Evolutionary conservation across 2,888 invertebrate species (phyloP), one percentile per base, ranked within the genome.

Genomic region (Willowsia nigromaculata): DNA sequence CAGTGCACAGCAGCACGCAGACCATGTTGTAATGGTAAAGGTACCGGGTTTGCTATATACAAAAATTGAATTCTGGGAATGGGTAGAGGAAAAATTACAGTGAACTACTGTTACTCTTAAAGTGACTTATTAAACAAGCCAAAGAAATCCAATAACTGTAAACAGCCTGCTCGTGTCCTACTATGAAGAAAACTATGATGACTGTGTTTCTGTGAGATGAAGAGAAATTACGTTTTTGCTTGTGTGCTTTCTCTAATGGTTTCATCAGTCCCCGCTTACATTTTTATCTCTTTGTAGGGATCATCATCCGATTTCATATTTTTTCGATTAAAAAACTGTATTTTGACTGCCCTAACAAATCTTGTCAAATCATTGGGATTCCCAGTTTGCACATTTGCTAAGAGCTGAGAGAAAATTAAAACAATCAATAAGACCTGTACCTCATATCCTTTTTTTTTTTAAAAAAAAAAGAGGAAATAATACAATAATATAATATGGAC

Each of bases 41-140:
- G n/a, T n/a, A n/a, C n/a, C n/a, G n/a, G n/a, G 18, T 50, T n/a
- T 50, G 50, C n/a, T 5, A 6, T 50, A 50, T 50, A 50, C 15
- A n/a, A 50, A 50, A 50, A 50, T 50, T 50, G 50, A 18, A 50
- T 50, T 50, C 50, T 50, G 13, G 50, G 50, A 50, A 50, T 50
- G 4, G 50, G 50, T n/a, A 1, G 15, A 5, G 50, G 50, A 50
- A 50, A 50, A 50, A 50, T 50, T 1, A 18, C 18, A 13, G 43
- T 43, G 11, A 13, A 13, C 37, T 9, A 13, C 18, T 13, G 47
- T 2, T 15, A 47, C n/a, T 50, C n/a, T 9, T 50, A 50, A n/a
- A 50, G 50, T 74, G 47, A 74, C 74, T 74, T 74, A 74, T 74
- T 74, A 74, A 37, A 74, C 74, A 43, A 43, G 74, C 68, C 37